Percentiles rank a stretch among this genome's conserved stretches.
Conservation (phyloP, 2,113 vertebrate species). For the Scolopax mira region DNA sequence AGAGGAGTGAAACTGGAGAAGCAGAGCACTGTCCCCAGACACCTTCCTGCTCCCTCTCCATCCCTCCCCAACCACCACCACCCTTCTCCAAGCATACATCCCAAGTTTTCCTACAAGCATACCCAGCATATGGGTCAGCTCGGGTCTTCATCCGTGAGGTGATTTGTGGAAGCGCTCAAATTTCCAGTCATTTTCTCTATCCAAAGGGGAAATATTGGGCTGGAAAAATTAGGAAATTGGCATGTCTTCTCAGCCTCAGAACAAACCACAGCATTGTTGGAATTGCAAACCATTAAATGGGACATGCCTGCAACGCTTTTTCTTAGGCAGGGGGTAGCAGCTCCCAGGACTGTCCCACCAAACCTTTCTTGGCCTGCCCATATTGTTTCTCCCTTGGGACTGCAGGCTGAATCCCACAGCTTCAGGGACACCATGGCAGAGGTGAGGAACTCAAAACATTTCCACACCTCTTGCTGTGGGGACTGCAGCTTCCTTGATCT, state of each 20-base stretch:
- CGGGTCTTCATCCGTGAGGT: background rate
- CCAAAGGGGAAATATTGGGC: background rate
- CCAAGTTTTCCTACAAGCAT: background rate
- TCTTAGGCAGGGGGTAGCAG: background rate
- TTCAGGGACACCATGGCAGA: background rate
- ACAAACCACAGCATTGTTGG: conserved; percentile 25
- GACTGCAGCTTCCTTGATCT: background rate
- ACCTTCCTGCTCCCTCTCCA: background rate
- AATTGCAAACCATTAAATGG: background rate
- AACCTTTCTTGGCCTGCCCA: background rate
- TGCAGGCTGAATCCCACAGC: background rate
- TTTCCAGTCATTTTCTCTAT: background rate
- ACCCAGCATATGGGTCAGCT: background rate
- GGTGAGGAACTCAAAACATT: background rate
- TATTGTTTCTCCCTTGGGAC: background rate
- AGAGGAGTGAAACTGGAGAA: background rate
- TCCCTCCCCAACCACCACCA: background rate
- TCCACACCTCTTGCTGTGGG: accelerated
- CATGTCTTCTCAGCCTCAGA: background rate
- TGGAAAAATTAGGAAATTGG: background rate
- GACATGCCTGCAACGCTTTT: background rate
- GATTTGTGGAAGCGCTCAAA: background rate
- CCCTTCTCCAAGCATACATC: background rate
- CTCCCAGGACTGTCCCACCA: background rate
- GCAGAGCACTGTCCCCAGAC: background rate